Conservation (phyloP, 1,140 invertebrate species). For the Contarinia nasturtii region DNA sequence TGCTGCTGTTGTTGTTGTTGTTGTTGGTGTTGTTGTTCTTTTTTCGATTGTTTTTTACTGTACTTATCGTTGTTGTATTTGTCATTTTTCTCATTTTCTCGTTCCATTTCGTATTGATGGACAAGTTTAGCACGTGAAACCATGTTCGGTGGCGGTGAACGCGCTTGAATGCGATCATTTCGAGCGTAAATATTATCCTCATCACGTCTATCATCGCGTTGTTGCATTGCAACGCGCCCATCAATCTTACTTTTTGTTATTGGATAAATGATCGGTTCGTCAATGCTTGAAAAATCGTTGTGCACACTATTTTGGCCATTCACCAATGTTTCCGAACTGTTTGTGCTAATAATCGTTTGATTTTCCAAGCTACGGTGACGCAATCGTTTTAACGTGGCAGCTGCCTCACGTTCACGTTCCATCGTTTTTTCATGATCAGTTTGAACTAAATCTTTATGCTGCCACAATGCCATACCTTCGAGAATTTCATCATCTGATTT, state of each 20-base stretch:
- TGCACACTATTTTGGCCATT: neutral
- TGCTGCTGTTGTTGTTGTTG: slow-evolving; percentile 5
- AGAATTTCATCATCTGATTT: slow-evolving; percentile 46
- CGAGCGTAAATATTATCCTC: no score
- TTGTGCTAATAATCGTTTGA: slow-evolving; percentile 22
- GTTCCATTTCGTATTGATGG: no score
- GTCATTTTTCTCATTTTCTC: no score
- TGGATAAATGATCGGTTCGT: neutral
- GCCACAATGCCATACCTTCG: slow-evolving; percentile 69
- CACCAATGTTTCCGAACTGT: slow-evolving; percentile 24
- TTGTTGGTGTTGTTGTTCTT: no score
- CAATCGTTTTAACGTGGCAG: slow-evolving; percentile 5
- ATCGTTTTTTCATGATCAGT: slow-evolving; percentile 25
- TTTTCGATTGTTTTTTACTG: neutral
- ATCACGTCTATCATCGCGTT: neutral
- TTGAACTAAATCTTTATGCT: slow-evolving; percentile 56
- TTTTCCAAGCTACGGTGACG: neutral
- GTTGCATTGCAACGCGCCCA: neutral
- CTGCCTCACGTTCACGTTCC: slow-evolving; percentile 11
- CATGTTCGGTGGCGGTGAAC: no score
- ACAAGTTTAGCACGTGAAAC: no score
- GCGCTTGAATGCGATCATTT: no score
- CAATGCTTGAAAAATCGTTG: neutral
- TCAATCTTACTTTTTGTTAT: slow-evolving; percentile 1
- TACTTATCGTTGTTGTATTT: neutral